Percentiles rank a stretch among this genome's conserved stretches.
phyloP scores from a whole-genome alignment of 2,888 invertebrate species.

The Pammene fasciana region DNA sequence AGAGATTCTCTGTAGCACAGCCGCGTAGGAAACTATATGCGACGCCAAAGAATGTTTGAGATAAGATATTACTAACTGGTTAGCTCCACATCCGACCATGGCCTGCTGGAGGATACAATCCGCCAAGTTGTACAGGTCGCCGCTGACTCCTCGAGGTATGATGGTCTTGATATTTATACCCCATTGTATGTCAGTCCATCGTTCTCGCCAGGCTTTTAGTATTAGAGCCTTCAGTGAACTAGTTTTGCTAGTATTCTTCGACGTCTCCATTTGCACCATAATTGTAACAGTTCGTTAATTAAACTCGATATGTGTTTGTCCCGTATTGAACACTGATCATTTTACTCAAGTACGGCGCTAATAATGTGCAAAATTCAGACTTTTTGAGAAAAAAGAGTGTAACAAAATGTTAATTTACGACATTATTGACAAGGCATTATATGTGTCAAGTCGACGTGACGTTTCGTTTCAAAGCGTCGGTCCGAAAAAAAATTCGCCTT shows the following conservation, averaged over 20 bases:
- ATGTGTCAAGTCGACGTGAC: neutral
- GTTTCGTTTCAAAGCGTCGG: neutral
- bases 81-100: constrained; percentile 95
- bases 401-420: neutral
- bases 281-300: constrained; percentile 31
- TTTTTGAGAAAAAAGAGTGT: neutral
- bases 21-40: constrained; percentile 95
- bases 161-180: constrained; percentile 98
- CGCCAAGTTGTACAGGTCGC: constrained; percentile 96
- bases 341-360: neutral
- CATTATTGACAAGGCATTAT: neutral
- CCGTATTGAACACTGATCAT: constrained; percentile 15
- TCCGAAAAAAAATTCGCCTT: neutral
- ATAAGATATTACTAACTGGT: constrained; percentile 95
- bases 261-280: constrained; percentile 85
- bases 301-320: neutral
- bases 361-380: constrained; percentile 6
- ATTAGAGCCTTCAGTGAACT: constrained; percentile 91
- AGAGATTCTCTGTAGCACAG: constrained; percentile 93
- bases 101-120: constrained; percentile 97
- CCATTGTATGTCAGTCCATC: constrained; percentile 98
- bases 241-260: constrained; percentile 92
- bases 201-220: constrained; percentile 95
- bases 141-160: constrained; percentile 93
- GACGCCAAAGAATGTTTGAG: constrained; percentile 95